Evolutionary conservation across 2,797 vertebrate genomes (phyloP), one percentile per base, ranked within the genome.

Genomic region (Aulostomus chinensis): DNA sequence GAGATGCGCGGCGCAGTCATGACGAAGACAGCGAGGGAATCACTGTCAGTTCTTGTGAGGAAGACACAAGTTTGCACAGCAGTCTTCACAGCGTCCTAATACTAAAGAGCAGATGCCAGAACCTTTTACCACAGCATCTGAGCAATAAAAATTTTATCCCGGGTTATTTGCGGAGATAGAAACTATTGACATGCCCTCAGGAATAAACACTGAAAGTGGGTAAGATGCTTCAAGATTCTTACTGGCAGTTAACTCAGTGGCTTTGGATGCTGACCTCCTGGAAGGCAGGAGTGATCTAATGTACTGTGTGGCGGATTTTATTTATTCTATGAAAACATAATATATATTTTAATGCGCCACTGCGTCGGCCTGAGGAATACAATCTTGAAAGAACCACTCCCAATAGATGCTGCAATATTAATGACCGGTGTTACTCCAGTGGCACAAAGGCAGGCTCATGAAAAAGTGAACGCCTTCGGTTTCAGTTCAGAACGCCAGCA

Each of bases 371-470:
- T 24, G 56, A 74, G 70, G 77, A 89, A 82, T 58, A 81, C 78
- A 84, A 62, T 80, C 81, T 84, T 73, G 75, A 73, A 82, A 47
- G 71, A 71, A 66, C 51, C 66, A 67, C 68, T 85, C 68, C 80
- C 80, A 76, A 80, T 73, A 74, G 71, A 37, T 59, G 69, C 72
- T 92, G 88, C 84, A 92, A 88, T 91, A 92, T 91, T 90, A 81
- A 92, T 89, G 85, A 13, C 11, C 18, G 9, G 58, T 53, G 75
- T 59, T 64, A 14, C 82, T 80, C 70, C 20, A 14, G 55, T 42
- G 61, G 59, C 73, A 48, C 73, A 37, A 16, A 48, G 68, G 43
- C 56, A 1, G 42, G 52, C 73, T 86, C 76, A 83, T 84, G 75
- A 87, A 83, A 84, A 85, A 82, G 79, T 84, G 74, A 87, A 81